phyloP scores from a whole-genome alignment of 2,113 vertebrate genomes.

The Elaphurus davidianus region DNA sequence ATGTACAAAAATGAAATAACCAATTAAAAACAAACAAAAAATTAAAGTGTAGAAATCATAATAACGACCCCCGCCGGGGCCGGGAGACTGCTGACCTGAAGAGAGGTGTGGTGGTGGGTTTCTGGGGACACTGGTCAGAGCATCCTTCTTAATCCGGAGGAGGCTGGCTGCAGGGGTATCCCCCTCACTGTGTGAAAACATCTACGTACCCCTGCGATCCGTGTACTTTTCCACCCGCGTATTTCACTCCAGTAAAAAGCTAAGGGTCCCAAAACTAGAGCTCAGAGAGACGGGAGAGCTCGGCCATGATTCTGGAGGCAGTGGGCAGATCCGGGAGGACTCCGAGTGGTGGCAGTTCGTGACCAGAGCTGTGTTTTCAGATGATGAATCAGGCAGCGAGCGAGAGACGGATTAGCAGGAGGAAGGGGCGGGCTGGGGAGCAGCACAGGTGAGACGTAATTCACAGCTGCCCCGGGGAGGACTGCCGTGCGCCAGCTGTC shows the following conservation, averaged over 20 bases:
- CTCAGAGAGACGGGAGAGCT: fast-evolving
- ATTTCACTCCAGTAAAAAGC: background rate
- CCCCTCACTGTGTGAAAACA: fast-evolving
- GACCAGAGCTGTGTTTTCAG: background rate
- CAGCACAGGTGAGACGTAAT: background rate
- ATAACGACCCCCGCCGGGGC: fast-evolving
- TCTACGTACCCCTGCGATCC: fast-evolving
- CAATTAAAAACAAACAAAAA: background rate
- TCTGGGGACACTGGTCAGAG: fast-evolving
- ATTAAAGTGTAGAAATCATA: background rate
- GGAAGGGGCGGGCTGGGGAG: fast-evolving
- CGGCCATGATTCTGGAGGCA: background rate
- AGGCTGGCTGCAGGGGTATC: background rate
- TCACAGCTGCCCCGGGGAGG: background rate
- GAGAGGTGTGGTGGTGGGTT: too few relatives aligned
- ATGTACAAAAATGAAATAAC: background rate
- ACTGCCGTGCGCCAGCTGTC: background rate
- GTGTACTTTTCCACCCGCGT: fast-evolving
- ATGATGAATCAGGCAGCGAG: fast-evolving
- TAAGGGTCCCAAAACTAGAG: fast-evolving
- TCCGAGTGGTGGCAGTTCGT: fast-evolving
- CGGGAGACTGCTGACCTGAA: fast-evolving
- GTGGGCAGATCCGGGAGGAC: background rate
- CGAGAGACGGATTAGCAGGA: fast-evolving
- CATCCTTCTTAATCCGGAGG: fast-evolving